Evolutionary conservation across 2,113 vertebrate genomes (phyloP), one percentile per base, ranked within the genome.

Genomic region (Triplophysa tibetana): DNA sequence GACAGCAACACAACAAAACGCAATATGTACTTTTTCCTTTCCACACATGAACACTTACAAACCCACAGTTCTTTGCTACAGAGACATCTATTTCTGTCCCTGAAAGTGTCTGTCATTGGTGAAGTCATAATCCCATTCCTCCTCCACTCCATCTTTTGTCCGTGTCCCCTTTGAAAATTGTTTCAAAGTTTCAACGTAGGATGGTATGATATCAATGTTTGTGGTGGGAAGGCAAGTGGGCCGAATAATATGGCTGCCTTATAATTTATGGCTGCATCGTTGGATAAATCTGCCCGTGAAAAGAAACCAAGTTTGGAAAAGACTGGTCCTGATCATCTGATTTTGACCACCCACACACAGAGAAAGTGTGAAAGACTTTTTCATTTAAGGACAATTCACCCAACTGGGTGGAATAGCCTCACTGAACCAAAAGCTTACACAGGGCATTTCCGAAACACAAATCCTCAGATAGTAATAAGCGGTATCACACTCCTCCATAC

Each of bases 131-230:
- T 52, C 13, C 13, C 8, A 3, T 58, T 58, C 19, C 54, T 58
- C 19, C 8, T 21, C 54, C 54, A 21, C 54, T 58, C 14, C 50
- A 10, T 58, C 19, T 58, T 58, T 21, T 58, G 19, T 56, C 19
- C 54, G 8, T n/a, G 8, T 58, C 24, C 29, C 9, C 26, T 33
- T 38, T 58, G 33, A 73, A 60, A 33, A 10, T 54, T 9, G 52
- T 60, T 73, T 60, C 19, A 73, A 56, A 17, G 2, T 52, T 52
- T 8, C 19, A 60, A 65, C 52, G 90, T 89, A 83, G 87, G 87
- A 62, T 79, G 87, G 86, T 82, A 87, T 89, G 90, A 83, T 73
- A 83, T 82, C 80, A 81, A 70, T 91, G 82, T 83, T 70, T 64
- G 79, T 19, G 19, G 88, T 85, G 84, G 83, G 87, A 76, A 75